Percentiles rank a stretch among this genome's conserved stretches.
phyloP scores from a whole-genome alignment of 2,113 vertebrate species.

The Myiagra hebetior region DNA sequence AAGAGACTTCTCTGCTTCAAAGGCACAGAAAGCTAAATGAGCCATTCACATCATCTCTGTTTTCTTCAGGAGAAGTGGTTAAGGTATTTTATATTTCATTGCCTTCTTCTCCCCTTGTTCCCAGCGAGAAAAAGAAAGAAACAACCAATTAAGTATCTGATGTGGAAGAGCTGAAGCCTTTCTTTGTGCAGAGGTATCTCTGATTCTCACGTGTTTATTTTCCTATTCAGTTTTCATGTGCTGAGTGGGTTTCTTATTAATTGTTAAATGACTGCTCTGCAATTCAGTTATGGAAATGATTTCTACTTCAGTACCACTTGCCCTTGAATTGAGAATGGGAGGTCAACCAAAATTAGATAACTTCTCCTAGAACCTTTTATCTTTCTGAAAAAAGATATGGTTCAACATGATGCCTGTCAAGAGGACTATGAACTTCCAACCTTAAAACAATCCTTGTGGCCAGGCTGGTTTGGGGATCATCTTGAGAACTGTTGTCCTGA shows the following conservation, averaged over 20 bases:
- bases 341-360: slow-evolving; percentile 17
- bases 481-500: background rate
- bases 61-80: background rate
- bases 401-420: background rate
- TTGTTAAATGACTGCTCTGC: slow-evolving; percentile 35
- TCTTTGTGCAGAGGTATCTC: background rate
- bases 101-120: background rate
- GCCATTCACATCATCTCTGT: background rate
- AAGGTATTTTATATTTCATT: background rate
- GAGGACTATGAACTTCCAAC: background rate
- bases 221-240: background rate
- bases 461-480: background rate
- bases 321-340: background rate
- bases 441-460: background rate
- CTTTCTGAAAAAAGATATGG: background rate
- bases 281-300: slow-evolving; percentile 13
- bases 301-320: background rate
- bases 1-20: background rate
- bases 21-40: background rate
- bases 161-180: background rate
- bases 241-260: background rate
- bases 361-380: background rate
- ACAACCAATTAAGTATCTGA: background rate
- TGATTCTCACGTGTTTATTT: background rate
- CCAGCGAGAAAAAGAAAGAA: background rate